Evolutionary conservation across 2,113 vertebrate species (phyloP), one percentile per base, ranked within the genome.

Genomic region (Aegotheles bennettii): DNA sequence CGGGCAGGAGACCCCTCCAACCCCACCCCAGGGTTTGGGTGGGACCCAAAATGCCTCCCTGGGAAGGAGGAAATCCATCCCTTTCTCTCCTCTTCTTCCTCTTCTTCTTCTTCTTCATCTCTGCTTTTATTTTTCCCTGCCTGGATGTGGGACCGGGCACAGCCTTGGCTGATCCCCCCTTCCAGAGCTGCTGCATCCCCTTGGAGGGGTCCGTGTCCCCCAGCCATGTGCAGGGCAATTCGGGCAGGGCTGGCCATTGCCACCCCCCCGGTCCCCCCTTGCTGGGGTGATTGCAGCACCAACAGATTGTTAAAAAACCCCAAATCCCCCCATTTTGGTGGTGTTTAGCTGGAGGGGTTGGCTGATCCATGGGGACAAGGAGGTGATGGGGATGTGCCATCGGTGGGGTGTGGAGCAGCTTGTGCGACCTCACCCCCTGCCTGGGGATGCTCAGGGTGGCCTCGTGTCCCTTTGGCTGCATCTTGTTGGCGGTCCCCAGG

Each of bases 71-170:
- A 84, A 54, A 21, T 3, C 7, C 6, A 17, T 73, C 77, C 80
- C 63, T 84, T 68, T 26, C 84, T 89, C 56, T 95, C 65, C 59
- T 94, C 81, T 64, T 94, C 87, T 0, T 91, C 85, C 20, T 94
- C 79, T 12, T 88, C 75, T 63, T 93, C 91, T n/a, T 89, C 90
- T 24, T 94, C 86, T 38, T 85, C 87, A 33, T 74, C 75, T 95
- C 42, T 45, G 51, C 69, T 70, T 84, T 64, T 19, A 16, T 50
- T 85, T 91, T 89, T 19, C 80, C 51, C 80, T 70, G 15, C 65
- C 23, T 18, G 56, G 51, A 8, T 4, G 7, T 0, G 2, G 60
- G 75, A 59, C 64, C 48, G 54, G 64, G n/a, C 28, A 6, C 3
- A 36, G 60, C 43, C 60, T 83, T n/a, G 11, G 16, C 50, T 9